Evolutionary conservation across 2,888 invertebrate genomes (phyloP).

Genomic region (Dolomedes plantarius): DNA sequence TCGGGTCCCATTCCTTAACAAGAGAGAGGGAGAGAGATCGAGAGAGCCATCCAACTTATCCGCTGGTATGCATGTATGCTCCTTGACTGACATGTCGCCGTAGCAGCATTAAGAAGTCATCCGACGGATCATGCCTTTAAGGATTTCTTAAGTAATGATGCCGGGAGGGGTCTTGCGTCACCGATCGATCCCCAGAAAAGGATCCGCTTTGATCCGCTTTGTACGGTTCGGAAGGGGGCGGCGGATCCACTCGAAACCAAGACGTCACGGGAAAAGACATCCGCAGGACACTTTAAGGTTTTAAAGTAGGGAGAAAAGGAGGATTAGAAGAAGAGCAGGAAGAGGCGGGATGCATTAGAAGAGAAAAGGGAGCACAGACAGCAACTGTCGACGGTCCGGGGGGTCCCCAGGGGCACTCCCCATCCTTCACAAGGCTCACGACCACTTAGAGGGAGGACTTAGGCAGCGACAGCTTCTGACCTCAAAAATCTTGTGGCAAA

Average conservation of each 20-base stretch:
- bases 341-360: slow-evolving; percentile 55
- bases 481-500: not conserved
- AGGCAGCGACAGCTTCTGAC: slow-evolving; percentile 32
- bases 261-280: slow-evolving; percentile 62
- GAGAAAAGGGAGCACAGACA: slow-evolving; percentile 39
- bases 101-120: slow-evolving; percentile 65
- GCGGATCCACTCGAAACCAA: slow-evolving; percentile 9
- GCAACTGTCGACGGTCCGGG: slow-evolving; percentile 57
- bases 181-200: slow-evolving; percentile 38
- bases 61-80: slow-evolving; percentile 27
- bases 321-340: slow-evolving; percentile 57
- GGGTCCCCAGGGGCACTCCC: slow-evolving; percentile 23
- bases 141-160: slow-evolving; percentile 71
- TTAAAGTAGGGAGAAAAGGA: slow-evolving; percentile 65
- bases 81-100: slow-evolving; percentile 54
- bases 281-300: slow-evolving; percentile 69
- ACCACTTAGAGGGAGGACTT: slow-evolving; percentile 46
- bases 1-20: slow-evolving; percentile 1
- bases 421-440: slow-evolving; percentile 1
- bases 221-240: slow-evolving; percentile 16
- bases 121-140: slow-evolving; percentile 61
- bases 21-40: not conserved
- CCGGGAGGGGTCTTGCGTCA: slow-evolving; percentile 41
- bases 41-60: slow-evolving; percentile 11
- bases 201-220: slow-evolving; percentile 65